Base-by-base conservation (phyloP, 2,113 vertebrate genomes). In the Campylomormyrus tamandua region DNA sequence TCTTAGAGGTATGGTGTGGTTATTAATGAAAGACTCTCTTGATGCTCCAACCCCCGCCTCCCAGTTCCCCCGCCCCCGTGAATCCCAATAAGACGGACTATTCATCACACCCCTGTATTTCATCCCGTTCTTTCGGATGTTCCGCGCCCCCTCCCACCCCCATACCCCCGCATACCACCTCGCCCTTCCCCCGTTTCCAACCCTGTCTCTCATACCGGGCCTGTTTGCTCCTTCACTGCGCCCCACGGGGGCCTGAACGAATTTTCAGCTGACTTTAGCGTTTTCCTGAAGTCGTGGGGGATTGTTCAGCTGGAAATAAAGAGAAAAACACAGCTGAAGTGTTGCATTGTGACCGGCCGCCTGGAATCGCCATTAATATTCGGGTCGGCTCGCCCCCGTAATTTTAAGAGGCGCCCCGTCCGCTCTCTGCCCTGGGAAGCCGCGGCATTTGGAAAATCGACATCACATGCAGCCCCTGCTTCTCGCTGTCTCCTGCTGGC, bases 361-460 rank as follows among this genome's bases (percentile, higher is more conserved):
- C 74, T 80, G 74, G 74, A 80, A 80, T 15, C 35, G 6, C 4
- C 35, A 93, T 93, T 91, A 92, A 93, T 93, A 93, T 93, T 93
- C 58, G 74, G 92, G 89, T 93, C 92, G 91, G 91, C 92, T 89
- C 91, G 89, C 86, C 89, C 89, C 90, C 84, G 83, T 88, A 92
- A 85, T 91, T 93, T 91, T 92, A 92, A 89, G n/a, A 92, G 90
- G 93, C 93, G 93, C 83, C 9, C 74, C 91, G 93, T 93, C 91
- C 91, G 62, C 85, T 39, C n/a, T 8, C 46, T 90, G 88, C 93
- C 93, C 93, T 90, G 91, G 93, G 91, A 91, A 84, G 86, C 93
- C 91, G 88, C 39, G 5, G 90, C 31, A 11, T 93, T 93, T 94
- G 89, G 84, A 89, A 92, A 92, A 92, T 94, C 90, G 94, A 92